Base-by-base conservation (phyloP, 1,140 invertebrate species). In the Macrocentrus cingulum region DNA sequence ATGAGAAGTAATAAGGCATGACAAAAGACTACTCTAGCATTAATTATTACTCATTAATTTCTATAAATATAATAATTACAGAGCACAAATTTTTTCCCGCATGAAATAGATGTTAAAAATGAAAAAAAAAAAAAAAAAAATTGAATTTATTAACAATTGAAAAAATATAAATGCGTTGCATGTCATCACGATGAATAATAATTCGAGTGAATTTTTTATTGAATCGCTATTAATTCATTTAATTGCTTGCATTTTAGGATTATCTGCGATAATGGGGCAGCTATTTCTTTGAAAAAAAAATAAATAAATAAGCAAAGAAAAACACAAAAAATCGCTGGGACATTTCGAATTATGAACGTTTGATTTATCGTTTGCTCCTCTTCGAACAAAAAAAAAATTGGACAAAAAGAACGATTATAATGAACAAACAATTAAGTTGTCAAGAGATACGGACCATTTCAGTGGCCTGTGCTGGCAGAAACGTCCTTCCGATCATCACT, bases 401-500 rank as follows among this genome's bases (percentile, higher is more conserved):
- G 37, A 34, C 9, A 52, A 8, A 36, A 52, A 37, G 19, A 16
- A 37, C 15, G n/a, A 29, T 34, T 55, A 25, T 56, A 36, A 51
- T 36, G 49, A 51, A 36, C 49, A 37, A 37, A n/a, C 18, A 22
- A 39, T 39, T 20, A 62, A 18, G 62, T 87, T 0, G 62, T 73
- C n/a, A 66, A 79, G 1, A 70, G 70, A 19, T 81, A 80, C 39
- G 78, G 81, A 7, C 81, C 83, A 11, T 81, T 83, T 52, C 80
- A 80, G 56, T 80, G 80, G 58, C 82, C 83, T 18, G 68, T 82
- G 2, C 18, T 81, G 7, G 71, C 77, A 0, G 88, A 92, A 76
- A 83, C 84, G 9, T 18, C 77, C 19, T 87, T 91, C 56, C 81
- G 90, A 42, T 82, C 82, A 1, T 23, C 77, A 4, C 72, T 92